phyloP scores from a whole-genome alignment of 2,888 invertebrate genomes.

The Chironomus riparius region DNA sequence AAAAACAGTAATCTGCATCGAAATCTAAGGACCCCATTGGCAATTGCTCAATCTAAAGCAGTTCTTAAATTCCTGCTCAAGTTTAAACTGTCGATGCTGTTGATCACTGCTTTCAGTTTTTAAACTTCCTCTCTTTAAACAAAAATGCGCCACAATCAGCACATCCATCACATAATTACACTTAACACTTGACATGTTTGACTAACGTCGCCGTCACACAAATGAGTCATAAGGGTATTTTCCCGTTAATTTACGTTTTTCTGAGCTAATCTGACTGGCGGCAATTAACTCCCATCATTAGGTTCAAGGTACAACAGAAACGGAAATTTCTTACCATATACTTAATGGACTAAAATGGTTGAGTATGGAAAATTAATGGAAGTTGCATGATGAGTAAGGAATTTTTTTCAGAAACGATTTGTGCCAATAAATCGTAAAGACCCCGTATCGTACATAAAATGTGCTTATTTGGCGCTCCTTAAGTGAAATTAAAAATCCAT shows the following conservation, averaged over 20 bases:
- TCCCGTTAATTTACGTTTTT: not conserved
- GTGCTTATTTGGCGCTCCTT: not conserved
- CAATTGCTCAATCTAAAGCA: no score
- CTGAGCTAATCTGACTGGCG: not conserved
- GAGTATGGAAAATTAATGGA: not conserved
- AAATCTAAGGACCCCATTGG: no score
- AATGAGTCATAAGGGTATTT: not conserved
- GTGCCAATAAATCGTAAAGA: not conserved
- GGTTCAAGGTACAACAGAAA: not conserved
- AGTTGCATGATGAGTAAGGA: not conserved
- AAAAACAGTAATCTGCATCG: no score
- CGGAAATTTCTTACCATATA: not conserved
- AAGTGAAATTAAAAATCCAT: conserved; percentile 16
- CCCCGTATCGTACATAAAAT: no score
- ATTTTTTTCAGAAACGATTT: not conserved
- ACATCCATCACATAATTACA: no score
- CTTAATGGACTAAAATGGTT: not conserved
- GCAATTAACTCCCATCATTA: not conserved
- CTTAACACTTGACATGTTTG: no score
- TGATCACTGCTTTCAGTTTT: no score
- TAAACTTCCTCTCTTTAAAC: no score
- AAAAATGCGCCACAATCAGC: no score
- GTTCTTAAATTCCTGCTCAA: no score
- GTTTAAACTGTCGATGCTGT: no score
- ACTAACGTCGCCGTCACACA: no score